Percentiles rank a stretch among this genome's conserved stretches.
These are phyloP conservation scores for Lasioglossum morio DNA, from an alignment of 2,888 invertebrate species.

Conservation along the genomic window DNA sequence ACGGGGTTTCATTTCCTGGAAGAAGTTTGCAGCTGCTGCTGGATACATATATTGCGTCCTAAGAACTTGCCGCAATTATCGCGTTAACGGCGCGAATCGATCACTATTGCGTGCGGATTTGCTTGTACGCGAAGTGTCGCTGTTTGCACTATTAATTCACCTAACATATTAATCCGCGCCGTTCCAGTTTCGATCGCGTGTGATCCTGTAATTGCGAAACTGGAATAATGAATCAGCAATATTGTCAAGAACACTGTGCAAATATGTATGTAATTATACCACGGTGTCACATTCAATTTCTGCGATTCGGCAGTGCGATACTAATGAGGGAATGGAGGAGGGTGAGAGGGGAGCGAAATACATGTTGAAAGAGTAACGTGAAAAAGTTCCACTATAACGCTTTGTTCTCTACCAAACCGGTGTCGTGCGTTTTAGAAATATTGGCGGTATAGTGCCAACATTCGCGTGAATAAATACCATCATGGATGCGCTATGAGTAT, in stretches of 20 bases:
- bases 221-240: background rate
- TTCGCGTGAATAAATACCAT: constrained; percentile 3
- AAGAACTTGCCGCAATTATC: constrained; percentile 10
- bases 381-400: background rate
- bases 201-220: background rate
- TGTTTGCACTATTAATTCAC: background rate
- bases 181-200: background rate
- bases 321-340: background rate
- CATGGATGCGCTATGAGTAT: background rate
- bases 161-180: background rate
- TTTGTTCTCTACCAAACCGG: background rate
- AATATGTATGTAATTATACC: background rate
- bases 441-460: background rate
- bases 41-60: background rate
- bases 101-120: background rate
- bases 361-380: background rate
- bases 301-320: background rate
- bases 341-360: background rate
- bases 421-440: background rate
- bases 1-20: constrained; percentile 1
- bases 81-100: constrained; percentile 5
- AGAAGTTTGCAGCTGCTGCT: background rate
- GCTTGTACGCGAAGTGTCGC: too few species aligned
- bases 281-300: background rate
- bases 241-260: background rate